Percentiles rank a stretch among this genome's conserved stretches.
These are phyloP conservation scores for Mandrillus leucophaeus DNA, from an alignment of 2,113 vertebrate genomes.

Conservation along the genomic window DNA sequence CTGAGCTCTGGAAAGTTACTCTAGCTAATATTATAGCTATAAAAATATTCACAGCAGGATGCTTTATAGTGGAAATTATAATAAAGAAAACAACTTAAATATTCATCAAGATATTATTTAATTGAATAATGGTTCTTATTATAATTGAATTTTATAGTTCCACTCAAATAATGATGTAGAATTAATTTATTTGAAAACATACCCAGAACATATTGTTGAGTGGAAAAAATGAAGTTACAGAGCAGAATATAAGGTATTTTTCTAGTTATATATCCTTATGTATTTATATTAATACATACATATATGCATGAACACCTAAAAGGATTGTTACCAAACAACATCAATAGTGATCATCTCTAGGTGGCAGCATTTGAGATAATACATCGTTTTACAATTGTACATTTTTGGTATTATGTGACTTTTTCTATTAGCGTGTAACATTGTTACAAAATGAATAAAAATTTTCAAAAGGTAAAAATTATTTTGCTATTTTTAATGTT, in stretches of 20 bases:
- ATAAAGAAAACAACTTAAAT: conserved; percentile 48
- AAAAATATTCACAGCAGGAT: conserved; percentile 22
- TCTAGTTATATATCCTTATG: background rate
- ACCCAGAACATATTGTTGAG: background rate
- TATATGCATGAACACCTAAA: background rate
- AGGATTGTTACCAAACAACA: background rate
- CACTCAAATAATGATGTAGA: conserved; percentile 13
- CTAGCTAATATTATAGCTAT: background rate
- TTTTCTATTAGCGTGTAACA: background rate
- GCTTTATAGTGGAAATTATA: conserved; percentile 17
- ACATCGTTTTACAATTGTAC: background rate
- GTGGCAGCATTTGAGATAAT: background rate
- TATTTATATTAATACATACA: background rate
- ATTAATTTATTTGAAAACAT: conserved; percentile 23
- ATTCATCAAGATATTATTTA: conserved; percentile 51
- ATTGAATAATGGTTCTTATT: conserved; percentile 31
- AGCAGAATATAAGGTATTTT: background rate
- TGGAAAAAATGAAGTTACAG: background rate
- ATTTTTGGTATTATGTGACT: background rate
- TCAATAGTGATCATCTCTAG: background rate
- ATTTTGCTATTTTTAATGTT: conserved; percentile 45
- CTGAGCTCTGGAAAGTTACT: background rate
- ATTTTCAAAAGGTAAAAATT: background rate
- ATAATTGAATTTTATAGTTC: conserved; percentile 45
- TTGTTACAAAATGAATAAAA: background rate